Evolutionary conservation across 53 echinoderm and acorn worm species (phyloP).

Genomic region (Actinopyga echinites): DNA sequence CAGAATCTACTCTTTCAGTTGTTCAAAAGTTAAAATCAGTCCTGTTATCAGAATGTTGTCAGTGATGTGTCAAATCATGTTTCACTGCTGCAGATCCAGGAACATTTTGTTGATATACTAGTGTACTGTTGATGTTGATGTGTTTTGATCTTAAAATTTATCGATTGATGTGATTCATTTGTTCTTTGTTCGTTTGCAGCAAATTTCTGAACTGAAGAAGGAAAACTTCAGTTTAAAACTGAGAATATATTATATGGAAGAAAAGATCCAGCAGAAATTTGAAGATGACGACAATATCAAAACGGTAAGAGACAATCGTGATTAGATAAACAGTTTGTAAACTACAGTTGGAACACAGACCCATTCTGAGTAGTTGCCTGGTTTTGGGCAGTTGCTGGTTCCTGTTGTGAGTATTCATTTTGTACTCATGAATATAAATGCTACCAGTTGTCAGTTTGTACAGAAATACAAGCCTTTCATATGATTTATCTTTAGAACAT

Average conservation of each 20-base stretch:
- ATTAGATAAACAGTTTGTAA: too few relatives aligned
- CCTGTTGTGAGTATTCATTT: too few relatives aligned
- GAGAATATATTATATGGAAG: slow-evolving; percentile 98
- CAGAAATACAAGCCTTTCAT: background rate
- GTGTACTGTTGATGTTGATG: too few relatives aligned
- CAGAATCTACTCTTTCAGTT: too few relatives aligned
- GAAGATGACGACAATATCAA: slow-evolving; percentile 85
- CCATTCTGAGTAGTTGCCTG: too few relatives aligned
- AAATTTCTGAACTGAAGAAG: slow-evolving; percentile 96
- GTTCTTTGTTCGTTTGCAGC: slow-evolving; percentile 45
- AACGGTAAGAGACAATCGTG: slow-evolving; percentile 71
- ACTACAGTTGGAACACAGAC: too few relatives aligned
- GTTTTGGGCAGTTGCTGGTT: too few relatives aligned
- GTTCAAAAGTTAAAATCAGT: too few relatives aligned
- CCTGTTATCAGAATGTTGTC: too few relatives aligned
- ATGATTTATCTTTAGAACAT: slow-evolving; percentile 73
- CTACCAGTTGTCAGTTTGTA: background rate
- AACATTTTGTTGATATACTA: background rate
- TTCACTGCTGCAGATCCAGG: background rate
- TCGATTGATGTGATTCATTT: background rate
- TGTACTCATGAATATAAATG: background rate
- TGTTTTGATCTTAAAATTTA: background rate
- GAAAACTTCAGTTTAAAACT: slow-evolving; percentile 96
- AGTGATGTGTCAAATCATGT: background rate
- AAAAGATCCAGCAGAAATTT: slow-evolving; percentile 87